Conservation (phyloP, 2,113 vertebrate genomes). For the Cyprinodon brontotheroides region DNA sequence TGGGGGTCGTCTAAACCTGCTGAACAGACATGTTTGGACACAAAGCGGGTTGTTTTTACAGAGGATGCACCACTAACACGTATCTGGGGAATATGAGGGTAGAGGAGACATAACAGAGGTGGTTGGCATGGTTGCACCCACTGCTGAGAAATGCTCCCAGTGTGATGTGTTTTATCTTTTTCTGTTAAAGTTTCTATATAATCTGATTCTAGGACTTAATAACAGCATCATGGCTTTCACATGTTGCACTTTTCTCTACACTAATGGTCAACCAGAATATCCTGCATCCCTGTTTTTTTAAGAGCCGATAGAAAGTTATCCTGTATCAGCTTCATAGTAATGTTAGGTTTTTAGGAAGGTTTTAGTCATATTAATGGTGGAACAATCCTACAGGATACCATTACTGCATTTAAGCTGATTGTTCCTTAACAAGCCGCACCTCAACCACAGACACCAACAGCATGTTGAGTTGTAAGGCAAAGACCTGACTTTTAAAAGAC, state of each 20-base stretch:
- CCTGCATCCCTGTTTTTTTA: not conserved
- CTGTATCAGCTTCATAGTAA: no score
- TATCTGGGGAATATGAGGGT: not conserved
- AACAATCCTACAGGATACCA: no score
- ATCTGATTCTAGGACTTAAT: constrained; percentile 32
- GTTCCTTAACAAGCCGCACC: no score
- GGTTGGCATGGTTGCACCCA: constrained; percentile 55
- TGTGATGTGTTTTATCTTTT: constrained; percentile 42
- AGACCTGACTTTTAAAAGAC: no score
- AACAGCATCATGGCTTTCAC: constrained; percentile 53
- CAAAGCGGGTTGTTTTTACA: constrained; percentile 4
- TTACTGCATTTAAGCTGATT: no score
- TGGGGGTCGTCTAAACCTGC: constrained; percentile 7
- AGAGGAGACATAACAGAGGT: constrained; percentile 10
- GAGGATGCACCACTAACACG: constrained; percentile 4
- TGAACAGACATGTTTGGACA: constrained; percentile 29
- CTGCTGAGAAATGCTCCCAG: constrained; percentile 41
- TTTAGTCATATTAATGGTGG: no score
- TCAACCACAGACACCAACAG: no score
- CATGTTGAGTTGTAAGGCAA: no score
- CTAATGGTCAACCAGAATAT: constrained; percentile 30
- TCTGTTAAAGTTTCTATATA: constrained; percentile 15
- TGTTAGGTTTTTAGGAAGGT: no score
- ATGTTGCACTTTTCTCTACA: constrained; percentile 28
- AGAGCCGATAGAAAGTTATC: no score